Conservation (phyloP, 2,888 invertebrate genomes). For the Parasteatoda lunata region DNA sequence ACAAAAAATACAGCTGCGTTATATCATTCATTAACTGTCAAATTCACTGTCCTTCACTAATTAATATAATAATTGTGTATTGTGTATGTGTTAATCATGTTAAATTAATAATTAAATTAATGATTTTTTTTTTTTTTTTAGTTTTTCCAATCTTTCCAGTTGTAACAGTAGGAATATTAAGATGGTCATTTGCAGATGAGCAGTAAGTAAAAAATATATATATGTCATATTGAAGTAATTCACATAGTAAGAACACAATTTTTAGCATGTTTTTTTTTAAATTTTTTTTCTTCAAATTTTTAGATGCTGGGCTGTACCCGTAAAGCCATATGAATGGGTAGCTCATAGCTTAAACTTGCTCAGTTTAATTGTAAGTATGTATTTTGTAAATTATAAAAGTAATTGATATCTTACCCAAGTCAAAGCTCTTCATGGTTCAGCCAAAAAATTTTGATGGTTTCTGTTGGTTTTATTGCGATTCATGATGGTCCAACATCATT, state of each 20-base stretch:
- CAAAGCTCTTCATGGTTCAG: too few relatives aligned
- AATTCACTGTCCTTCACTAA: too few relatives aligned
- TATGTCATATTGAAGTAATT: neutral
- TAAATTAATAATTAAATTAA: too few relatives aligned
- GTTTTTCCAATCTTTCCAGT: slow-evolving; percentile 74
- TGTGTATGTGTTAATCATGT: too few relatives aligned
- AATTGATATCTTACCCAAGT: too few relatives aligned
- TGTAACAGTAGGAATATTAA: slow-evolving; percentile 73
- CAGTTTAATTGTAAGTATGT: slow-evolving; percentile 73
- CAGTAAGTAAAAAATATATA: slow-evolving; percentile 57
- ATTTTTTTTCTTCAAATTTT: neutral
- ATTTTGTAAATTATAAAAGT: neutral
- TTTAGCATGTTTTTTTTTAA: neutral
- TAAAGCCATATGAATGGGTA: slow-evolving; percentile 73
- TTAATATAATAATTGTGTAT: too few relatives aligned
- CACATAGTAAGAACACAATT: neutral
- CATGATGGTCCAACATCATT: too few relatives aligned
- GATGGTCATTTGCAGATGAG: slow-evolving; percentile 72
- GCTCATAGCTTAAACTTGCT: slow-evolving; percentile 74
- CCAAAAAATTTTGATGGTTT: too few relatives aligned
- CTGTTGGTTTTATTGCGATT: too few relatives aligned
- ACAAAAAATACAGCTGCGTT: too few relatives aligned
- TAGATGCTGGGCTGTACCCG: slow-evolving; percentile 73
- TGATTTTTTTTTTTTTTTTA: slow-evolving; percentile 65
- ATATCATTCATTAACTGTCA: too few relatives aligned